Evolutionary conservation across 2,797 vertebrate genomes (phyloP).

Genomic region (Sardinella longiceps): DNA sequence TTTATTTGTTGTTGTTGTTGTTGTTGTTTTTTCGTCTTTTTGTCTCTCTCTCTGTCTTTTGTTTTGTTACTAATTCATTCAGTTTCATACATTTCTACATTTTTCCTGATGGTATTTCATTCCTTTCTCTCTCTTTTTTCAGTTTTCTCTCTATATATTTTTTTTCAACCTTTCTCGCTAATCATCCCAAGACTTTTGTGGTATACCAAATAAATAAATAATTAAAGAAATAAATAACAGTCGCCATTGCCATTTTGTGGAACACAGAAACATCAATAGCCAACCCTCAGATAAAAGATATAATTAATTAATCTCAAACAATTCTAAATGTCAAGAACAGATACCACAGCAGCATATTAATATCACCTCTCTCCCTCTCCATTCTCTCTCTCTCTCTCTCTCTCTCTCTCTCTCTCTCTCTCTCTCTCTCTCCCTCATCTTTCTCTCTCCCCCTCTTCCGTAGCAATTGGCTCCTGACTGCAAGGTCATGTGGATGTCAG

Average conservation of each 20-base stretch:
- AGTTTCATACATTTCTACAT: neutral
- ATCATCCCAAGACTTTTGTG: neutral
- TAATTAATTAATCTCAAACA: constrained; percentile 18
- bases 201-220: neutral
- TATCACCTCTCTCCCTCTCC: constrained; percentile 11
- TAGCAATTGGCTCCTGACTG: constrained; percentile 60
- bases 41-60: neutral
- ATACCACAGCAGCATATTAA: constrained; percentile 10
- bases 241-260: neutral
- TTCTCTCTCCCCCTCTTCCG: neutral
- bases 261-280: neutral
- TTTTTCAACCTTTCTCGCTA: neutral
- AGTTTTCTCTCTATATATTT: neutral
- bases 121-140: neutral
- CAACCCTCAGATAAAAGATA: constrained; percentile 10
- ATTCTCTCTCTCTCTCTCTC: neutral
- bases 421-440: neutral
- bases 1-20: too few species aligned
- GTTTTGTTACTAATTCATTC: neutral
- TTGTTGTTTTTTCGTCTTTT: too few species aligned
- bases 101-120: neutral
- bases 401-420: neutral
- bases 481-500: constrained; percentile 72
- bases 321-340: constrained; percentile 18
- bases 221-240: too few species aligned